Evolutionary conservation across 2,797 vertebrate species (phyloP).

Genomic region (Octomys mimax): DNA sequence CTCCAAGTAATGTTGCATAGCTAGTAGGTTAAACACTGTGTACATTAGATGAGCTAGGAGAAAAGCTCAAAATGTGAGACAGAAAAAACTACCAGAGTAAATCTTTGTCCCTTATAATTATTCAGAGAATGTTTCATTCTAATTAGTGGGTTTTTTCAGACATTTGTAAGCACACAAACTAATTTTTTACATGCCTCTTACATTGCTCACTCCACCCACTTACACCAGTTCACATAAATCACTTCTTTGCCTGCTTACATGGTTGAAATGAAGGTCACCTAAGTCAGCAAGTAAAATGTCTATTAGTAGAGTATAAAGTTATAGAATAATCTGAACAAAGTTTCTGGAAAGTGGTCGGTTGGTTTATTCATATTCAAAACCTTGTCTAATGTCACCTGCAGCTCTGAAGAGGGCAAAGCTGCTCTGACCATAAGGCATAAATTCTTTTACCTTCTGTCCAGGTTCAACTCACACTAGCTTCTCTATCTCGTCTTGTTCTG

Average conservation of each 20-base stretch:
- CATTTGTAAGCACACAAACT: background rate
- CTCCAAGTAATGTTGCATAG: background rate
- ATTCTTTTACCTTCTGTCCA: background rate
- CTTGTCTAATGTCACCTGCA: background rate
- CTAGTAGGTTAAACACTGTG: background rate
- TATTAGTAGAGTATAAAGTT: background rate
- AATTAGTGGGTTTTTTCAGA: conserved; percentile 1
- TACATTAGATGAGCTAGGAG: background rate
- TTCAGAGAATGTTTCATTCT: conserved; percentile 1
- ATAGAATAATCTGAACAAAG: background rate
- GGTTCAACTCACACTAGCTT: background rate
- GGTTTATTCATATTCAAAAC: background rate
- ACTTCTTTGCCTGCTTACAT: background rate
- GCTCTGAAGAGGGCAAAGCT: background rate
- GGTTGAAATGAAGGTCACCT: background rate
- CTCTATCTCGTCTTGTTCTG: background rate
- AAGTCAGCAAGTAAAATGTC: background rate
- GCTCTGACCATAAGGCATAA: too few species aligned
- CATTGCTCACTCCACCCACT: background rate
- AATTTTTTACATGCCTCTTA: background rate
- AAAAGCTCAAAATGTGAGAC: background rate
- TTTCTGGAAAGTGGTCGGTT: background rate
- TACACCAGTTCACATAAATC: background rate
- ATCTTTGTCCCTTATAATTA: background rate
- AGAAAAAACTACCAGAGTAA: background rate